These are phyloP conservation scores for Drosophila oshimai DNA, from an alignment of 1,140 invertebrate genomes.

Conservation along the genomic window DNA sequence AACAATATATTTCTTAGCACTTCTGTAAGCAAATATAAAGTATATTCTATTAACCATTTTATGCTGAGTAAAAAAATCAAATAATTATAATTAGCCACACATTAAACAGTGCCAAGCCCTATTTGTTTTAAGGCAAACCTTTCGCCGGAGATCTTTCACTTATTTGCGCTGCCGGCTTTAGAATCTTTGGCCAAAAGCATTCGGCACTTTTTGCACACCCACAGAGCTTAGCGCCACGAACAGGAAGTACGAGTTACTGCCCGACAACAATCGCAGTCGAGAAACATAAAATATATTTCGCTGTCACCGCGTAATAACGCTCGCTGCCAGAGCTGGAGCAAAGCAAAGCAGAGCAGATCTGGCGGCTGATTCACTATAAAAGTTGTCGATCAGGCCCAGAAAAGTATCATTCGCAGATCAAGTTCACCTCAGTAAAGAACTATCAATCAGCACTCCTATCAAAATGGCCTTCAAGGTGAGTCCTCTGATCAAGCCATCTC, in stretches of 20 bases:
- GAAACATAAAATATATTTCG: slow-evolving; percentile 51
- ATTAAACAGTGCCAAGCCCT: slow-evolving; percentile 8
- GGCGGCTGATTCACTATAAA: slow-evolving; percentile 54
- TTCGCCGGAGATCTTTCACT: slow-evolving; percentile 48
- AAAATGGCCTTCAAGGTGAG: slow-evolving; percentile 80
- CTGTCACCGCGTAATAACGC: slow-evolving; percentile 68
- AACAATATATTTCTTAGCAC: neutral
- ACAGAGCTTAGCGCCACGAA: slow-evolving; percentile 64
- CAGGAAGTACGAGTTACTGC: slow-evolving; percentile 69
- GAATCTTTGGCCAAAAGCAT: slow-evolving; percentile 24
- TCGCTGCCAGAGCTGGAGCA: slow-evolving; percentile 20
- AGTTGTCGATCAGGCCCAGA: slow-evolving; percentile 17
- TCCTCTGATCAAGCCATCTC: neutral
- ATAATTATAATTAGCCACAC: slow-evolving; percentile 22
- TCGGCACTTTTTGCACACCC: slow-evolving; percentile 49
- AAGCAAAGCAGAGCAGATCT: slow-evolving; percentile 18
- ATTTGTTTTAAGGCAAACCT: slow-evolving; percentile 3
- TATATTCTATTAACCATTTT: neutral
- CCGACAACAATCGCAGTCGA: slow-evolving; percentile 50
- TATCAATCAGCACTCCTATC: slow-evolving; percentile 13
- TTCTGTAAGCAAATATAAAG: neutral
- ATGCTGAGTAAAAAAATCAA: neutral
- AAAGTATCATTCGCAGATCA: slow-evolving; percentile 57
- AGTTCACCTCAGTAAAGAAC: slow-evolving; percentile 67
- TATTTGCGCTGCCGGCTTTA: slow-evolving; percentile 9